A percentile compares a stretch with the other conserved stretches of the same genome.
These are phyloP conservation scores for Cheilinus undulatus DNA, from an alignment of 2,113 vertebrate genomes.

Conservation along the genomic window DNA sequence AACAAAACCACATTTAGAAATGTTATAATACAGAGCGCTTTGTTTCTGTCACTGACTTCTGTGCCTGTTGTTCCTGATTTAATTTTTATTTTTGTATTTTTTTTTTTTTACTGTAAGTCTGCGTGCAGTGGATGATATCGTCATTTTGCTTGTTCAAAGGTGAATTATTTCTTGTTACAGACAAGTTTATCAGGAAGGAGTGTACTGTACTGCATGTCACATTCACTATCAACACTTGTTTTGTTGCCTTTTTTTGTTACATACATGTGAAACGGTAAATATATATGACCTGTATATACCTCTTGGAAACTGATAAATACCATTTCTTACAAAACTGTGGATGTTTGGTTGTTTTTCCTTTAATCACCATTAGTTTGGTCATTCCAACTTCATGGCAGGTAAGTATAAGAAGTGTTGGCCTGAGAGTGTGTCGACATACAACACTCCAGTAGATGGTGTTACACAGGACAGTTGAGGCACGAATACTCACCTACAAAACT, in stretches of 20 bases:
- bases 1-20: conserved; percentile 13
- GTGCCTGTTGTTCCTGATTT: conserved; percentile 30
- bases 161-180: conserved; percentile 25
- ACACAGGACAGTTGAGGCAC: too few relatives aligned
- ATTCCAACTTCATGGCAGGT: too few relatives aligned
- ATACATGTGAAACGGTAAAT: conserved; percentile 55
- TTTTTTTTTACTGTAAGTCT: conserved; percentile 48
- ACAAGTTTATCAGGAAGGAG: conserved; percentile 13
- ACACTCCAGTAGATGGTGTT: too few relatives aligned
- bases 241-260: conserved; percentile 67
- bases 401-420: too few relatives aligned
- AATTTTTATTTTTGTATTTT: conserved; percentile 41
- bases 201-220: conserved; percentile 24
- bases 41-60: conserved; percentile 17
- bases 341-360: not conserved
- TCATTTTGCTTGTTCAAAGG: conserved; percentile 32
- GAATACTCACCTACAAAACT: too few relatives aligned
- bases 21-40: conserved; percentile 22
- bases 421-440: too few relatives aligned
- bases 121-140: conserved; percentile 46
- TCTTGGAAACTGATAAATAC: conserved; percentile 69
- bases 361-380: too few relatives aligned
- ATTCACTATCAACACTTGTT: conserved; percentile 49
- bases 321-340: conserved; percentile 67
- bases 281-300: conserved; percentile 69